These are phyloP conservation scores for Rhinatrema bivittatum DNA, from an alignment of 2,797 vertebrate species.

Conservation along the genomic window DNA sequence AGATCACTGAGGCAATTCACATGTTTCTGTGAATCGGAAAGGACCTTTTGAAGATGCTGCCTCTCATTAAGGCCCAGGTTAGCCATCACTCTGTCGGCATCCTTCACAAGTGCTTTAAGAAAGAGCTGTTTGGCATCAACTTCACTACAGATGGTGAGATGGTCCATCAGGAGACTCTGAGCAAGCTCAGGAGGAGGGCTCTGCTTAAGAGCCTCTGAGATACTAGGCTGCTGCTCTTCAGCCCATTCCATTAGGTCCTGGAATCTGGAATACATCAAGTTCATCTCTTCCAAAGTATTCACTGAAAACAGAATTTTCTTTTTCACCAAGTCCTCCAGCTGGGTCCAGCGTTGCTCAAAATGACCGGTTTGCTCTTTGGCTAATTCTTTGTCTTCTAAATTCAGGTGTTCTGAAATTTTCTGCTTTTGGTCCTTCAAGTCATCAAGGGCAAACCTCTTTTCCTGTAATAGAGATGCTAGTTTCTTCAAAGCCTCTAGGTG, in stretches of 20 bases:
- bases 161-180: conserved; percentile 85
- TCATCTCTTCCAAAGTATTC: conserved; percentile 78
- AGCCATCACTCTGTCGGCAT: conserved; percentile 75
- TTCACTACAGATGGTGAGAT: conserved; percentile 83
- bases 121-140: conserved; percentile 85
- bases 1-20: conserved; percentile 71
- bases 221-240: conserved; percentile 74
- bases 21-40: conserved; percentile 73
- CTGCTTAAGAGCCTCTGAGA: conserved; percentile 78
- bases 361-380: conserved; percentile 86
- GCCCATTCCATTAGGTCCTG: conserved; percentile 86
- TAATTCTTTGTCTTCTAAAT: conserved; percentile 85
- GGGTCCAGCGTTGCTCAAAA: conserved; percentile 86
- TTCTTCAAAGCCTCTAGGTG: conserved; percentile 85
- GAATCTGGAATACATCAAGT: conserved; percentile 68
- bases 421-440: conserved; percentile 85
- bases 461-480: conserved; percentile 71
- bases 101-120: conserved; percentile 69
- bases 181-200: conserved; percentile 85
- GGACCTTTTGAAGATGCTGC: conserved; percentile 73
- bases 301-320: conserved; percentile 81
- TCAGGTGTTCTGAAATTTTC: conserved; percentile 75
- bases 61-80: conserved; percentile 86
- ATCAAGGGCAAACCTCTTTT: conserved; percentile 76
- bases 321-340: conserved; percentile 79